phyloP scores from a whole-genome alignment of 2,113 vertebrate species.

The Glaucomys volans region DNA sequence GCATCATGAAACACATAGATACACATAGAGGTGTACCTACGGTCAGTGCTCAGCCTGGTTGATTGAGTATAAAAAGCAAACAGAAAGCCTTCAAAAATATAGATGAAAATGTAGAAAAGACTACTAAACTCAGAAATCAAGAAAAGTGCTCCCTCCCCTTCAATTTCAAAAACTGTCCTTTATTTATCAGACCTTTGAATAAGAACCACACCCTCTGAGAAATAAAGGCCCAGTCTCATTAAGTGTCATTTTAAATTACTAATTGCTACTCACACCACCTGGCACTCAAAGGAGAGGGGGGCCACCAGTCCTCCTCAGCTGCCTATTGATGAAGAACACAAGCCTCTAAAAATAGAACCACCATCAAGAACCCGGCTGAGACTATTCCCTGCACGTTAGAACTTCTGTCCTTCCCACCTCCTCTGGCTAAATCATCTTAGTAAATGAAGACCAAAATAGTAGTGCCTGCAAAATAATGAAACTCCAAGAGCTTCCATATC shows the following conservation, averaged over 20 bases:
- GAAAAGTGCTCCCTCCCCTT: background rate
- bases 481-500: background rate
- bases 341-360: slow-evolving; percentile 13
- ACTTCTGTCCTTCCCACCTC: background rate
- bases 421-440: slow-evolving; percentile 2
- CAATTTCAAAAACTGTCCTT: background rate
- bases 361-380: background rate
- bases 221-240: background rate
- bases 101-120: background rate
- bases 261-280: slow-evolving; percentile 1
- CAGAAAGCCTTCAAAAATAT: background rate
- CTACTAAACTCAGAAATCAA: slow-evolving; percentile 3
- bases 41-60: background rate
- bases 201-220: background rate
- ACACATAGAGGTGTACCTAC: background rate
- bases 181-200: background rate
- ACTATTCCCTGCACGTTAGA: background rate
- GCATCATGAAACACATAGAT: no score
- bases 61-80: background rate
- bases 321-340: slow-evolving; percentile 31
- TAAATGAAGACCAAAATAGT: background rate
- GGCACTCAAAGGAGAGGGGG: slow-evolving; percentile 17
- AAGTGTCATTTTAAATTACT: slow-evolving; percentile 17
- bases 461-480: background rate
- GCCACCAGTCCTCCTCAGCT: background rate